Evolutionary conservation across 2,888 invertebrate species (phyloP), one percentile per base, ranked within the genome.

Genomic region (Boloria selene): DNA sequence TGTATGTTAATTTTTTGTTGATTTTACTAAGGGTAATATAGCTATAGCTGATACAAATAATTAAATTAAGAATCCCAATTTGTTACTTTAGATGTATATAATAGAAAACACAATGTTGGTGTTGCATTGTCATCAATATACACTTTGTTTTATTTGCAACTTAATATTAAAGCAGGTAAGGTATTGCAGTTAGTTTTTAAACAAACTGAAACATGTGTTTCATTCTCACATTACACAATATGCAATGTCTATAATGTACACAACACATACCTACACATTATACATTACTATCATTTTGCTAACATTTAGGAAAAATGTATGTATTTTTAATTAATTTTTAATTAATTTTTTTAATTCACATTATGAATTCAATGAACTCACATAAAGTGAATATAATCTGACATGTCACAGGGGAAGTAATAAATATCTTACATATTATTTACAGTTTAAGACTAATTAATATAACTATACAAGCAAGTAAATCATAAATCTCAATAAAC

Each of bases 401-500:
- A 31, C 45, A 70, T 61, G 61, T 58, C 67, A 67, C 54, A 62
- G 50, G 59, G 56, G 51, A 55, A 72, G 70, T 69, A 68, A 83
- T 83, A 86, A 86, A 83, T 86, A 87, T 79, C 83, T 87, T 86
- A 87, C 75, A 76, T 74, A 77, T 74, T 88, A 88, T 89, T 82
- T 87, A 89, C 87, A 87, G 47, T 67, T 71, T 72, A 77, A 62
- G 17, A 59, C 59, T 59, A 59, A 62, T 22, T 22, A 22, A 22
- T 22, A 22, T 22, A 22, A 22, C 22, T 22, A 22, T 64, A 63
- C 67, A 64, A 50, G 50, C 58, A 60, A 51, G 31, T 53, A 61
- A 58, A 50, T 56, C 54, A 62, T 42, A 60, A 56, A 61, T 22
- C 38, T 69, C 69, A 69, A 26, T 51, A 61, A 69, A 65, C 59